Evolutionary conservation across 2,113 vertebrate species (phyloP).

Genomic region (Condylura cristata): DNA sequence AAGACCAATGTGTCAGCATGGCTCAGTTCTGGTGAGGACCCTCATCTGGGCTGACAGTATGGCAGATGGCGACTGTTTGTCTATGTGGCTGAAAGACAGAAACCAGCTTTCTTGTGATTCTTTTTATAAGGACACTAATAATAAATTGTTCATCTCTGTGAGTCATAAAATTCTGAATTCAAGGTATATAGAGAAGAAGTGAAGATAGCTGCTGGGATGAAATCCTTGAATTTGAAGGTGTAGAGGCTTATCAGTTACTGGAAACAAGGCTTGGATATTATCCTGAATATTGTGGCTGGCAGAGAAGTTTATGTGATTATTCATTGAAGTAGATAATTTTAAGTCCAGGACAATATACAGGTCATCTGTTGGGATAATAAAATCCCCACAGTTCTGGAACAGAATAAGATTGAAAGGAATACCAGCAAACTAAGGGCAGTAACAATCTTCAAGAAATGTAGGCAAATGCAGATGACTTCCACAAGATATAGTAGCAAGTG

Average conservation of each 20-base stretch:
- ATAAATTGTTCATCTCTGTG: not conserved
- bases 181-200: not conserved
- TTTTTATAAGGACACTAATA: not conserved
- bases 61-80: not conserved
- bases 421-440: not conserved
- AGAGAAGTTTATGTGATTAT: not conserved
- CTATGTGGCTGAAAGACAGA: not conserved
- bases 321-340: not conserved
- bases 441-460: not conserved
- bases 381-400: not conserved
- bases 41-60: not conserved
- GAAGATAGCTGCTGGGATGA: not conserved
- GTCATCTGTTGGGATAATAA: not conserved
- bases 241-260: not conserved
- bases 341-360: not conserved
- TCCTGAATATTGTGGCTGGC: not conserved
- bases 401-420: not conserved
- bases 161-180: not conserved
- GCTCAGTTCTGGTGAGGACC: not conserved
- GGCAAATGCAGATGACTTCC: not conserved
- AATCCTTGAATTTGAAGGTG: not conserved
- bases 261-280: not conserved
- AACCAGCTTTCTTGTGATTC: not conserved
- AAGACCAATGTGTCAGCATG: not conserved
- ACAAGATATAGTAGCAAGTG: not conserved